Conservation (phyloP, 2,113 vertebrate species). For the Cebidichthys violaceus region DNA sequence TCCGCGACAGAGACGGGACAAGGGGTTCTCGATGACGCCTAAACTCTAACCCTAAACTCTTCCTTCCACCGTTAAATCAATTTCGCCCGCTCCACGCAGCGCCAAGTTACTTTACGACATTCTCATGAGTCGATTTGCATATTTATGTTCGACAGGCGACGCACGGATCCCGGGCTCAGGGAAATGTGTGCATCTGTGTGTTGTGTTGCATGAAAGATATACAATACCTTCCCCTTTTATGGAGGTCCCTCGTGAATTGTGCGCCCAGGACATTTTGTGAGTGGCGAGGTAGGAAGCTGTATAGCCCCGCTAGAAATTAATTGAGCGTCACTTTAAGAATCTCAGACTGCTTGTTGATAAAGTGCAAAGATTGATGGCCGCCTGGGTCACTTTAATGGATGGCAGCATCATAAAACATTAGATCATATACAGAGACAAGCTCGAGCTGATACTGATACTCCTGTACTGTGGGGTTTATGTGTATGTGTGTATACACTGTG, state of each 20-base stretch:
- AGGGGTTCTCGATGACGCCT: slow-evolving; percentile 50
- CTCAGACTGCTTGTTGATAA: slow-evolving; percentile 62
- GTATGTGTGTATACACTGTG: slow-evolving; percentile 3
- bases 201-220: slow-evolving; percentile 64
- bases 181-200: slow-evolving; percentile 38
- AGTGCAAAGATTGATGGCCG: slow-evolving; percentile 64
- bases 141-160: slow-evolving; percentile 48
- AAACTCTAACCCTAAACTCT: background rate
- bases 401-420: slow-evolving; percentile 59
- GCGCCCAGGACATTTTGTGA: slow-evolving; percentile 44
- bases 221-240: slow-evolving; percentile 53
- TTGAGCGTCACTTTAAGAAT: slow-evolving; percentile 62
- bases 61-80: background rate
- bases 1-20: slow-evolving; percentile 1
- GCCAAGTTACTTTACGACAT: slow-evolving; percentile 30
- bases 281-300: slow-evolving; percentile 39
- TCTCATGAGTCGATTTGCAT: slow-evolving; percentile 64
- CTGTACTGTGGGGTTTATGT: background rate
- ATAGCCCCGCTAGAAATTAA: slow-evolving; percentile 56
- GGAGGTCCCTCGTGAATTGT: slow-evolving; percentile 65
- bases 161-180: background rate
- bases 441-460: slow-evolving; percentile 11
- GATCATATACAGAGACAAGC: slow-evolving; percentile 40
- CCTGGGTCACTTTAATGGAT: slow-evolving; percentile 56
- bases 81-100: slow-evolving; percentile 20